Conservation (phyloP, 2,797 vertebrate species). For the Nasua narica region DNA sequence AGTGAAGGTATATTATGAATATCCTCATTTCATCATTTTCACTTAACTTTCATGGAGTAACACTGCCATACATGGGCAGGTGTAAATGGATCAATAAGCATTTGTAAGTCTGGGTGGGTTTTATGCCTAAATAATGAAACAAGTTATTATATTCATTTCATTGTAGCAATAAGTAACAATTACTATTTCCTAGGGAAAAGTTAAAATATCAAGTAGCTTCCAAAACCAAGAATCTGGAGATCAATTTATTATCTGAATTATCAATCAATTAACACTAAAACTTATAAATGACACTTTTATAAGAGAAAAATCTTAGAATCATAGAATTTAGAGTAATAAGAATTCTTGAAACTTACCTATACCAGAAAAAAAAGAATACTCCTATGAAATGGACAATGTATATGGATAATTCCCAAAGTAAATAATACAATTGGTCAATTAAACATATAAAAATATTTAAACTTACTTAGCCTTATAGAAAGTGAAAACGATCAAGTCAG, state of each 20-base stretch:
- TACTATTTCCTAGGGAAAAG: neutral
- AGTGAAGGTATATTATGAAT: neutral
- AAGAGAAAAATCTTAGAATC: neutral
- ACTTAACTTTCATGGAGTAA: neutral
- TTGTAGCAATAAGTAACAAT: neutral
- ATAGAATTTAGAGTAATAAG: neutral
- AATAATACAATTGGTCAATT: neutral
- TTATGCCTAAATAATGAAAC: neutral
- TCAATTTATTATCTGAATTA: slow-evolving; percentile 30
- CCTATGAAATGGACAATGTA: neutral
- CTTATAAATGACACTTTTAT: neutral
- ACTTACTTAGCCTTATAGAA: neutral
- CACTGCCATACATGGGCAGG: neutral
- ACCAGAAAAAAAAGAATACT: neutral
- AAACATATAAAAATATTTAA: neutral
- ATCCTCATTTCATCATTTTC: neutral
- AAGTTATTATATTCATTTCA: neutral
- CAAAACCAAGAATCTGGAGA: neutral
- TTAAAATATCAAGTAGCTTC: neutral
- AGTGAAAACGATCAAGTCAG: neutral
- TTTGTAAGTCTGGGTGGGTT: neutral
- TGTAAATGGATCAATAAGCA: neutral
- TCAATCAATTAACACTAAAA: neutral
- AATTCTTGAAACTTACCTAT: neutral
- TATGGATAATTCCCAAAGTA: neutral